Conservation (phyloP, 2,888 invertebrate genomes). For the Stenodera caucasica region DNA sequence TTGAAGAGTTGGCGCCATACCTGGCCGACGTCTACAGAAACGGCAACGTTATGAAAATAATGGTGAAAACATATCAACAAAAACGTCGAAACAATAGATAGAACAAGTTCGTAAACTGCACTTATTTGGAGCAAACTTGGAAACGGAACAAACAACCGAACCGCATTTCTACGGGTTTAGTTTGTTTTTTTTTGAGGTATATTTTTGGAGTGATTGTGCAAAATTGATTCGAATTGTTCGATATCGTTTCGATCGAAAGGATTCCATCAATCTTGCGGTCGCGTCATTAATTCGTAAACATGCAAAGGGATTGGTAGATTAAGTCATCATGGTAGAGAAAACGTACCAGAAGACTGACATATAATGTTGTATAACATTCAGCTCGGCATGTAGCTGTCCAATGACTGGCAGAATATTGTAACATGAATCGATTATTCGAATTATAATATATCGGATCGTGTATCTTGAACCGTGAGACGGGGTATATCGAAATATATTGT, state of each 20-base stretch:
- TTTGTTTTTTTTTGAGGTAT: background rate
- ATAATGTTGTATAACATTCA: slow-evolving; percentile 43
- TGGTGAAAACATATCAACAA: slow-evolving; percentile 7
- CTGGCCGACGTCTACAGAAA: slow-evolving; percentile 15
- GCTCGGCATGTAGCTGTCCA: slow-evolving; percentile 46
- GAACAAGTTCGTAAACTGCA: slow-evolving; percentile 18
- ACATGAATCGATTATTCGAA: slow-evolving; percentile 52
- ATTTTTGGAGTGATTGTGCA: no score
- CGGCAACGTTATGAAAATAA: background rate
- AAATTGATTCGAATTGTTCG: background rate
- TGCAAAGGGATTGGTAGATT: slow-evolving; percentile 37
- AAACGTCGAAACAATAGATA: slow-evolving; percentile 23
- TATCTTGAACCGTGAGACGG: slow-evolving; percentile 49
- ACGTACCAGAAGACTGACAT: slow-evolving; percentile 39
- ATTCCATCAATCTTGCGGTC: slow-evolving; percentile 38
- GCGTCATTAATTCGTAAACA: slow-evolving; percentile 38
- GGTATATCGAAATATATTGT: slow-evolving; percentile 50
- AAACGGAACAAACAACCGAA: background rate
- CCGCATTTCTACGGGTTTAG: slow-evolving; percentile 12
- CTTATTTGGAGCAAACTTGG: background rate
- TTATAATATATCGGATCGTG: slow-evolving; percentile 46
- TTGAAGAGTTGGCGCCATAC: slow-evolving; percentile 32
- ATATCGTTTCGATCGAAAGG: slow-evolving; percentile 8
- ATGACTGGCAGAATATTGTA: slow-evolving; percentile 49
- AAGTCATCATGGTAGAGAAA: slow-evolving; percentile 40